These are phyloP conservation scores for Aspidiotus destructor DNA, from an alignment of 2,888 invertebrate genomes.

Conservation along the genomic window DNA sequence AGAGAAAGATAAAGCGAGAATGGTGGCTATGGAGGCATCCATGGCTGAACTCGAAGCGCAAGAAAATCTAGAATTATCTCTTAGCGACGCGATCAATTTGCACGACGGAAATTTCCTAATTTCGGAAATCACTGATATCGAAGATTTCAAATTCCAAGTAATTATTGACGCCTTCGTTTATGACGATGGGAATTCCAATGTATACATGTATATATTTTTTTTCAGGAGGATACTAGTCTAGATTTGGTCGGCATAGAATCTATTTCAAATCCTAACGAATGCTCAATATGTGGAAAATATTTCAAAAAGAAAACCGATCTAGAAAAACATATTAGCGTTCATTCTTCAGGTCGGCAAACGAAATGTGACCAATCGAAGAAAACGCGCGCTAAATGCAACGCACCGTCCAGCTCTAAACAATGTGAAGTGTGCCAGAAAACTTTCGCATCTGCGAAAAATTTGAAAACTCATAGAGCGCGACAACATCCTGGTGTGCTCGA, in stretches of 20 bases:
- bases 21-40: not conserved
- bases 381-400: slow-evolving; percentile 52
- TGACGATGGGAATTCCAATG: not conserved
- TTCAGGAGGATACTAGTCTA: slow-evolving; percentile 1
- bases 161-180: not conserved
- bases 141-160: slow-evolving; percentile 21
- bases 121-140: not conserved
- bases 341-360: slow-evolving; percentile 48
- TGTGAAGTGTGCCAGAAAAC: slow-evolving; percentile 16
- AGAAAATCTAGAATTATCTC: not conserved
- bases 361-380: slow-evolving; percentile 51
- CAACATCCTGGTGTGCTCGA: slow-evolving; percentile 12
- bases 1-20: slow-evolving; percentile 19
- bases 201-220: not conserved
- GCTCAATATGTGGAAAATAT: slow-evolving; percentile 45
- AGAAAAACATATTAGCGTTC: slow-evolving; percentile 48
- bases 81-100: not conserved
- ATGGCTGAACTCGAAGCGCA: slow-evolving; percentile 11
- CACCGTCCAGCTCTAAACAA: slow-evolving; percentile 33
- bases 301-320: slow-evolving; percentile 50
- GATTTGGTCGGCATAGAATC: no score
- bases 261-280: slow-evolving; percentile 32
- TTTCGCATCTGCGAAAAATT: slow-evolving; percentile 18
- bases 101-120: slow-evolving; percentile 6
- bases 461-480: slow-evolving; percentile 12